Evolutionary conservation across 2,888 invertebrate genomes (phyloP), one percentile per base, ranked within the genome.

Genomic region (Scaptomyza reducta): DNA sequence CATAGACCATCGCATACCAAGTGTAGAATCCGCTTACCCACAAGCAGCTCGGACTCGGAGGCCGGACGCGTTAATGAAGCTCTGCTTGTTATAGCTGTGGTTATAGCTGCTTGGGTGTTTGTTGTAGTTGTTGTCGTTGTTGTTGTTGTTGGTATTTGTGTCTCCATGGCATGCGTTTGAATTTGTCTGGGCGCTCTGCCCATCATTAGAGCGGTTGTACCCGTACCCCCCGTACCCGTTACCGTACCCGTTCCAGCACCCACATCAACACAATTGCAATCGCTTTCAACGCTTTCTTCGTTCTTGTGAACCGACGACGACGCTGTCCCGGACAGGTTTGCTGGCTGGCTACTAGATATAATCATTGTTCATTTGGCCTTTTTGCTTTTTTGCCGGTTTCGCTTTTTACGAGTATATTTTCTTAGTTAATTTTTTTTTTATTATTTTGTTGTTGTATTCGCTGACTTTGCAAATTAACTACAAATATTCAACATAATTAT

Each of bases 51-150:
- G 62, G 82, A 79, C 75, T 79, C 82, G 71, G 82, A 77, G 82
- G 82, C 82, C 77, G 82, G 85, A 79, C 86, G 85, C 77, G 82
- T 79, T 82, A 86, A 83, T 85, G 84, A 76, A 79, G 79, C 82
- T 71, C 66, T 81, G 76, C 62, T 69, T 67, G 68, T 56, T 60
- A 54, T 58, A 50, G 70, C 57, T 70, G 70, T 6, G 33, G 59
- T 6, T 46, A 22, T 22, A 22, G 22, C 22, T 22, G 22, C 22
- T 22, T 22, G 22, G 22, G 22, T 22, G 22, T 5, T 3, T 2
- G 29, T 5, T 47, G 66, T 0, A 57, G 70, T 11, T 51, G 64
- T 3, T 40, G 56, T 18, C 50, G 45, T 1, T 50, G 42, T 7
- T 44, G 57, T 2, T 69, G 59, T 3, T 65, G 42, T 1, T 35